These are phyloP conservation scores for Otocyon megalotis DNA, from an alignment of 2,113 vertebrate species.

Conservation along the genomic window DNA sequence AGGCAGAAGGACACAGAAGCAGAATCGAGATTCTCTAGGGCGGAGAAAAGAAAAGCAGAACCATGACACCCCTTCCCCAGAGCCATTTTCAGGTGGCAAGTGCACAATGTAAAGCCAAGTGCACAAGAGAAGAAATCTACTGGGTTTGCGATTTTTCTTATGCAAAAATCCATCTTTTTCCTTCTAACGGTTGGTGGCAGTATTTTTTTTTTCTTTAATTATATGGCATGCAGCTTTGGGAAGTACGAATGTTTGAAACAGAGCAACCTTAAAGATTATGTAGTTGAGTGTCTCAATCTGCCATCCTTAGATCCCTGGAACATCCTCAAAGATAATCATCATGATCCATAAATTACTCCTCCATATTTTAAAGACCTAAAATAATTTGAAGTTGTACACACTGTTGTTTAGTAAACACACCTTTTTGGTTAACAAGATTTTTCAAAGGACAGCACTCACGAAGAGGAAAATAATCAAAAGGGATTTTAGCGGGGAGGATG, in stretches of 20 bases:
- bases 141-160: too few relatives aligned
- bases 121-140: not conserved
- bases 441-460: not conserved
- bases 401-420: not conserved
- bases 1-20: not conserved
- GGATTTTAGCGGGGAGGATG: not conserved
- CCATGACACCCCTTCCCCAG: not conserved
- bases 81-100: not conserved
- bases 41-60: not conserved
- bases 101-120: not conserved
- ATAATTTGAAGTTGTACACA: not conserved
- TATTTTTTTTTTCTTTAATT: not conserved
- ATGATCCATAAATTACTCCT: not conserved
- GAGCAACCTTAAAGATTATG: not conserved
- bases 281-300: not conserved
- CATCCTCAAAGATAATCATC: not conserved
- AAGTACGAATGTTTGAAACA: not conserved
- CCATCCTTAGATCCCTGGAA: not conserved
- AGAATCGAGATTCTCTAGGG: not conserved
- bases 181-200: constrained; percentile 27
- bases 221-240: not conserved
- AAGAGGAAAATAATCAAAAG: constrained; percentile 48
- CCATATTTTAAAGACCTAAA: constrained; percentile 5
- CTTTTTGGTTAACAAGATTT: not conserved
- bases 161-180: not conserved